Evolutionary conservation across 2,113 vertebrate genomes (phyloP), one percentile per base, ranked within the genome.

Genomic region (Mesitornis unicolor): DNA sequence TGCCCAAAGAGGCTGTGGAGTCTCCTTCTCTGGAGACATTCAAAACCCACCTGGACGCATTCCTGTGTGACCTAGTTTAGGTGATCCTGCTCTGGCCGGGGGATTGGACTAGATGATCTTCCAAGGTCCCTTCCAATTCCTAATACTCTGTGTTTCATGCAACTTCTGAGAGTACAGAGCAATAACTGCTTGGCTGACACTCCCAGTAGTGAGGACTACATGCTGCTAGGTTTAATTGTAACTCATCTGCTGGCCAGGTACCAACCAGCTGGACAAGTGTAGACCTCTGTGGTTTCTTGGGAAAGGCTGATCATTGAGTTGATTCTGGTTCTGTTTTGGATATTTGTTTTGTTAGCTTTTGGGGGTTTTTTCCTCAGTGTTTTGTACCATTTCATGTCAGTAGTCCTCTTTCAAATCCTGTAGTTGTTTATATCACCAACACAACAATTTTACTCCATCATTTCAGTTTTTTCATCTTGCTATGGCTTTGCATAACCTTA

Each of bases 181-280:
- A 77, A 56, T 12, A 24, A 24, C 47, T 43, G 38, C 45, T 43
- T 50, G 33, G 2, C 28, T 54, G n/a, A 29, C 11, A 17, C 16
- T 71, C 26, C 22, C 35, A 54, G 31, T 5, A 51, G 14, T 0
- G 0, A 71, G 40, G 35, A 50, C 28, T 38, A 24, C 0, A 0
- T 38, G 69, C 45, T 65, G 36, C 28, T 38, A n/a, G 9, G 16
- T 4, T n/a, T 48, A 53, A 70, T 35, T 26, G 45, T 54, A 40
- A 50, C 20, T 64, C 35, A 48, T 11, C 40, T 77, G 31, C 51
- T 73, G 51, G 13, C 31, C 16, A 60, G 35, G 35, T 77, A 54
- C 51, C 40, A 65, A 53, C 31, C 10, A 43, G 7, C 40, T 67
- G 40, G 51, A 33, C 45, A 65, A 82, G 64, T 6, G 18, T 29